A percentile compares a stretch with the other conserved stretches of the same genome.
Evolutionary conservation across 2,797 vertebrate genomes (phyloP).

Genomic region (Pristis pectinata): DNA sequence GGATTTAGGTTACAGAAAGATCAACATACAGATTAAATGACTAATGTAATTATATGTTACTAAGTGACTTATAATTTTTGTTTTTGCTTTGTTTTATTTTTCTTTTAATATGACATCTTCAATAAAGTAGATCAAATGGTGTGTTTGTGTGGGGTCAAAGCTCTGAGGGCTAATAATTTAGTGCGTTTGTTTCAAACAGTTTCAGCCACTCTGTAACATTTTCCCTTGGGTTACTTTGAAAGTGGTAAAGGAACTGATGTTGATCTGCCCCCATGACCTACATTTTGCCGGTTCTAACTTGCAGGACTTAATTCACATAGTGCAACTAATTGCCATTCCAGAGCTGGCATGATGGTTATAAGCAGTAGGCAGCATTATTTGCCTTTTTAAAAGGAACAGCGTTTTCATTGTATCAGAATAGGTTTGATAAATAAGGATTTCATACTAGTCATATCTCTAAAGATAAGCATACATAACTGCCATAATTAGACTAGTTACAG

Average conservation of each 20-base stretch:
- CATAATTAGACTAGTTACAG: neutral
- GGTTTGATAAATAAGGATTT: neutral
- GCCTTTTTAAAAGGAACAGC: neutral
- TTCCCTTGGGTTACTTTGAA: neutral
- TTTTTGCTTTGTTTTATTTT: neutral
- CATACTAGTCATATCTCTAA: neutral
- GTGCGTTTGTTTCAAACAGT: neutral
- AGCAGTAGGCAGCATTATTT: neutral
- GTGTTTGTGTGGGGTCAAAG: neutral
- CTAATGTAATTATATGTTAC: neutral
- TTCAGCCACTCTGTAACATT: neutral
- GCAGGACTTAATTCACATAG: neutral
- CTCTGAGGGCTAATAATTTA: neutral
- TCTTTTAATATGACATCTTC: neutral
- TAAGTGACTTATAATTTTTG: neutral
- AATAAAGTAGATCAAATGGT: neutral
- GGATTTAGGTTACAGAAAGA: neutral
- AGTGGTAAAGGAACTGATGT: neutral
- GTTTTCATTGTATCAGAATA: neutral
- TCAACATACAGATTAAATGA: neutral
- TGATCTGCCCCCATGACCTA: conserved; percentile 6
- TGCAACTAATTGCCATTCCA: neutral
- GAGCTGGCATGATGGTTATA: neutral
- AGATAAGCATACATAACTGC: neutral
- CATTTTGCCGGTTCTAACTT: neutral